phyloP scores from a whole-genome alignment of 2,888 invertebrate genomes.

The Lampropteryx suffumata region DNA sequence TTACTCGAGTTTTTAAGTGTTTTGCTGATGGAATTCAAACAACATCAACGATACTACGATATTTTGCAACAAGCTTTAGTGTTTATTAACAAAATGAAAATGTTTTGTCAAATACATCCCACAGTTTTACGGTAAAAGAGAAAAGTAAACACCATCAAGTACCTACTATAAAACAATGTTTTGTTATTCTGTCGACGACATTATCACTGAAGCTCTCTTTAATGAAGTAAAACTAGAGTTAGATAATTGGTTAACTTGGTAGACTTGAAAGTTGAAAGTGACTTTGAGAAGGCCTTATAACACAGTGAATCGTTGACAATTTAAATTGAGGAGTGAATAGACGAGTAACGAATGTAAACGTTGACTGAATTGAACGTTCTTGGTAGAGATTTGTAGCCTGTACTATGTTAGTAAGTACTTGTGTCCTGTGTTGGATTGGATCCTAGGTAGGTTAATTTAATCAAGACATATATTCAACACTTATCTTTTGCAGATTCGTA shows the following conservation, averaged over 20 bases:
- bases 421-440: too few species aligned
- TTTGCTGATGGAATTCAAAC: constrained; percentile 18
- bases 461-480: too few species aligned
- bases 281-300: constrained; percentile 4
- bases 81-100: constrained; percentile 4
- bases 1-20: constrained; percentile 15
- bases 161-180: too few species aligned
- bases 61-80: constrained; percentile 11
- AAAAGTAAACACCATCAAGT: too few species aligned
- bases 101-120: too few species aligned
- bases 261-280: constrained; percentile 2
- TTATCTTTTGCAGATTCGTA: too few species aligned
- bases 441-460: too few species aligned
- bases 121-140: too few species aligned
- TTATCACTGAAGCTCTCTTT: not conserved
- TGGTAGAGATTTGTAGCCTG: too few species aligned
- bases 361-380: not conserved
- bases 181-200: not conserved
- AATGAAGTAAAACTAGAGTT: not conserved
- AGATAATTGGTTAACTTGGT: constrained; percentile 6
- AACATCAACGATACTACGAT: constrained; percentile 17
- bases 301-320: constrained; percentile 8
- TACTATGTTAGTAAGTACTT: too few species aligned
- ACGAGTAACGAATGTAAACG: constrained; percentile 1
- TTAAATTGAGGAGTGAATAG: constrained; percentile 12